Base-by-base conservation (phyloP, 1,140 invertebrate genomes). In the Drosophila melanica region DNA sequence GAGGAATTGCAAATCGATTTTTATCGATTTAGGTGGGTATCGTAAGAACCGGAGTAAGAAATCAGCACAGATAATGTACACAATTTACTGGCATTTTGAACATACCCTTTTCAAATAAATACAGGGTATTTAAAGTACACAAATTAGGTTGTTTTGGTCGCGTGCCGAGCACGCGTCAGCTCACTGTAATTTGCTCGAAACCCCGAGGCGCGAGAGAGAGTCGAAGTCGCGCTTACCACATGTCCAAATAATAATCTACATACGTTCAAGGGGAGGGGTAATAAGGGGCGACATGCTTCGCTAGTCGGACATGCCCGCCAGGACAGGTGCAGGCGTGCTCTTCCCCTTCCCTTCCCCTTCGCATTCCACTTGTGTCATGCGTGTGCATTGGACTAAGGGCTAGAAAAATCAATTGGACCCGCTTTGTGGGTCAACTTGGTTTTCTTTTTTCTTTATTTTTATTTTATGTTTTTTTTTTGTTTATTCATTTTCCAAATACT, bases 381-480 rank as follows among this genome's bases (percentile, higher is more conserved):
- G 58, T 59, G 35, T 63, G 44, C 27, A 23, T 23, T 42, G 51
- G 41, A 37, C 64, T 59, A 67, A 33, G 57, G 23, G 14, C 18
- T 55, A 11, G 42, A 77, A 81, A 81, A 81, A 81, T 81, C 79
- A 81, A 81, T 81, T 81, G 45, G 67, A 50, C 59, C 35, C 11
- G 50, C 53, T 78, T 81, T 82, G 62, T 82, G 75, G 79, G 79
- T 82, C 75, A 82, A 71, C 55, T 53, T 47, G 18, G 1, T 27
- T 12, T 47, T 47, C 1, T 5, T 59, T 80, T 66, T 58, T 33
- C 14, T 18, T 44, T 44, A 3, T 23, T 23, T 23, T 58, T 33
- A 14, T 18, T 44, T 44, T 23, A n/a, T n/a, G n/a, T 58, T 33
- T 30, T 18, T 44, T 44, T 23, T 23, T 23, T 23, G 2, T 23